Percentiles rank a stretch among this genome's conserved stretches.
phyloP scores from a whole-genome alignment of 2,797 vertebrate genomes.

The Hylomyscus alleni region DNA sequence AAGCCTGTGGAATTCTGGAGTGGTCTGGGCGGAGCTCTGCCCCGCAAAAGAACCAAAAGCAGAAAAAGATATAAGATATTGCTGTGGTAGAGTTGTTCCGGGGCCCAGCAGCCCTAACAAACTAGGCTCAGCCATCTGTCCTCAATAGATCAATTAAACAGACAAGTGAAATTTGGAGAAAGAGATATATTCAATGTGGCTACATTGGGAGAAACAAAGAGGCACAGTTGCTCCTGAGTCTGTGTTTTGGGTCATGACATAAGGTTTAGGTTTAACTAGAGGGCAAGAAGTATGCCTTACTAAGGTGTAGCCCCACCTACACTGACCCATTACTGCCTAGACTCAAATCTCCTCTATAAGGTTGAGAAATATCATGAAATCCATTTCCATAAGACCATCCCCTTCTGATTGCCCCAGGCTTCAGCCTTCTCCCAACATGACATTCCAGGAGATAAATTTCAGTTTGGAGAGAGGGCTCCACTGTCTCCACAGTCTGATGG shows the following conservation, averaged over 20 bases:
- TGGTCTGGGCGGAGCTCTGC: background rate
- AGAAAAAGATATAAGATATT: background rate
- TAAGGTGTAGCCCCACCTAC: background rate
- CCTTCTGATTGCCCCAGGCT: background rate
- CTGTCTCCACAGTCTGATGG: background rate
- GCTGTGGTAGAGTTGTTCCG: background rate
- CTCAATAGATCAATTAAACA: background rate
- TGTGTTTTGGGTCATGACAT: background rate
- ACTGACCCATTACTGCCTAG: background rate
- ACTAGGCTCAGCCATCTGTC: background rate
- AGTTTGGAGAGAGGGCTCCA: no score
- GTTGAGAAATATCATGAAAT: background rate
- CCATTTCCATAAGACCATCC: background rate
- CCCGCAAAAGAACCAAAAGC: background rate
- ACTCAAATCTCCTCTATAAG: background rate
- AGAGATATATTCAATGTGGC: background rate
- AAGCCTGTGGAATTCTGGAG: background rate
- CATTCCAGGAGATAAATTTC: background rate
- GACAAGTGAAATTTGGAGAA: background rate
- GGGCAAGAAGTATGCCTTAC: background rate
- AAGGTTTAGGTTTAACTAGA: background rate
- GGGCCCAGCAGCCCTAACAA: no score
- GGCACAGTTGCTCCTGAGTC: background rate
- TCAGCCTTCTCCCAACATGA: background rate
- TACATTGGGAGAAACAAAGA: background rate